Base-by-base conservation (phyloP, 2,888 invertebrate species). In the Unio pictorum region DNA sequence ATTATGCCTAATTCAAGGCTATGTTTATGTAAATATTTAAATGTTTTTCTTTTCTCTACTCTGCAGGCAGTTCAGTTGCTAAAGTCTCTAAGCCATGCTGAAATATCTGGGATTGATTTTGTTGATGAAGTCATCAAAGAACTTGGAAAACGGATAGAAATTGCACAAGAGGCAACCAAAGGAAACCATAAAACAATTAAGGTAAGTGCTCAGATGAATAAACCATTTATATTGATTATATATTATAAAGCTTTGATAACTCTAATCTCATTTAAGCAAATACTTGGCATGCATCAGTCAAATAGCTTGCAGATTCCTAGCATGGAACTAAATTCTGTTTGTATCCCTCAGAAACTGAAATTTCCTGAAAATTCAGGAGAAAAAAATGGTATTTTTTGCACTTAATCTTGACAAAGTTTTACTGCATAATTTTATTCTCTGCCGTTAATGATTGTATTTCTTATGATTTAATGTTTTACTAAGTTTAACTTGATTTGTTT, bases 171-270 rank as follows among this genome's bases (percentile, higher is more conserved):
- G 79, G 94, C 93, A 71, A 93, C 93, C 28, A 94, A 94, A 86
- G 95, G 95, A 87, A 96, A 96, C 81, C 95, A 96, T 67, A 96
- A 96, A 91, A 95, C 95, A 71, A 95, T 95, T 90, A 95, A 96
- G 92, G 96, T 96, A 91, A 45, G 45, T 45, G 15, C 45, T 45
- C 15, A 15, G 45, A 45, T 45, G 3, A 45, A 45, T 11, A 45
- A 45, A 45, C 45, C 8, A 45, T 15, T 45, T 34, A 45, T 45
- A 58, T 58, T 58, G 20, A 4, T 20, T 15, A n/a, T 58, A 26
- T 58, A n/a, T 17, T 11, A 58, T 63, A 23, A 20, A 45, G n/a
- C 54, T 23, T 70, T 11, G 63, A 17, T 62, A 26, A 23, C 18
- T 20, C 28, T 18, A 61, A 20, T 8, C 34, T 26, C 26, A 61